These are phyloP conservation scores for Cetoscarus ocellatus DNA, from an alignment of 2,797 vertebrate genomes.

Conservation along the genomic window DNA sequence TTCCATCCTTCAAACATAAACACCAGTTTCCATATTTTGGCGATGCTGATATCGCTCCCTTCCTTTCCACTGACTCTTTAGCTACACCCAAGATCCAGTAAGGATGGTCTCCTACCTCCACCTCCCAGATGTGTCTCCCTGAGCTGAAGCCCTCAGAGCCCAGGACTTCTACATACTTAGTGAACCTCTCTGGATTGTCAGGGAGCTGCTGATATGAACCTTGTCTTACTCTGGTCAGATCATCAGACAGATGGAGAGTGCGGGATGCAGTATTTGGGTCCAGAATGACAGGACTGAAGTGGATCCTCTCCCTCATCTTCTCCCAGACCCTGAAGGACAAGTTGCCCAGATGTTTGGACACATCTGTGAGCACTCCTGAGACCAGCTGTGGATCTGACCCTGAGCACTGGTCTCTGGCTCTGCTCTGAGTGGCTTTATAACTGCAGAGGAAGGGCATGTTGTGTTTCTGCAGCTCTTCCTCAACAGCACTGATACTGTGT, in stretches of 20 bases:
- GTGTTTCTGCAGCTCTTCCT: conserved; percentile 55
- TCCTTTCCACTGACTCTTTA: conserved; percentile 34
- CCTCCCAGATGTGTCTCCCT: conserved; percentile 61
- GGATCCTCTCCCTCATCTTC: too few species aligned
- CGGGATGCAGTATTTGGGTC: conserved; percentile 32
- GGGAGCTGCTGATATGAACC: conserved; percentile 6
- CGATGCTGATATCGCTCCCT: rapidly evolving
- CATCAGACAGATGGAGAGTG: conserved; percentile 35
- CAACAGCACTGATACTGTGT: conserved; percentile 52
- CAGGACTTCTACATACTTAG: rapidly evolving
- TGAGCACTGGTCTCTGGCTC: conserved; percentile 44
- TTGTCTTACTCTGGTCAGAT: conserved; percentile 41
- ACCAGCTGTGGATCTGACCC: conserved; percentile 55
- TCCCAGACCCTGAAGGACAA: too few species aligned
- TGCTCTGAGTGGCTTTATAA: conserved; percentile 43
- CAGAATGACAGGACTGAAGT: conserved; percentile 1
- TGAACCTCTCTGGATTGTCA: conserved; percentile 46
- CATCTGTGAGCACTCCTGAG: conserved; percentile 54
- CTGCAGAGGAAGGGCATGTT: conserved; percentile 39
- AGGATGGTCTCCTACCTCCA: conserved; percentile 53
- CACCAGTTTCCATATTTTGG: neutral
- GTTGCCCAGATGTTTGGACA: neutral
- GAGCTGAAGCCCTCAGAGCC: conserved; percentile 54
- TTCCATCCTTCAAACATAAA: neutral
- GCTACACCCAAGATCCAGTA: conserved; percentile 30